Conservation (phyloP, 1,140 invertebrate genomes). For the Ephestia elutella region DNA sequence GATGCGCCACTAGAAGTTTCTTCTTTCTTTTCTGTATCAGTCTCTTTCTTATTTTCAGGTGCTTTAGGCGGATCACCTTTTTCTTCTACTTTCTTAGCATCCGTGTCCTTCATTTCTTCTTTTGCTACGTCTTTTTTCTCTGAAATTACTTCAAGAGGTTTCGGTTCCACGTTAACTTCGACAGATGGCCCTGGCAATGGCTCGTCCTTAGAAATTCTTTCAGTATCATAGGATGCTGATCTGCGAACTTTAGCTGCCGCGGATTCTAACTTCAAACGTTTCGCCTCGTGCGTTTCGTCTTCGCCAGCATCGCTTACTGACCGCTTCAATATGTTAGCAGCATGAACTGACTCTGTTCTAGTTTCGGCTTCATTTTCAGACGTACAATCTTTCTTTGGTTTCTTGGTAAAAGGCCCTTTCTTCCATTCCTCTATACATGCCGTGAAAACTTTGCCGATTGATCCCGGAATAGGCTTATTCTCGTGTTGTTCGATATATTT, state of each 20-base stretch:
- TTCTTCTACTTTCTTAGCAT: slow-evolving; percentile 10
- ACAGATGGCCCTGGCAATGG: background rate
- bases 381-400: slow-evolving; percentile 48
- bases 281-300: slow-evolving; percentile 56
- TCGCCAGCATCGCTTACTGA: slow-evolving; percentile 64
- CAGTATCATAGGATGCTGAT: slow-evolving; percentile 64
- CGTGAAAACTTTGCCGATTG: slow-evolving; percentile 64
- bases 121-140: slow-evolving; percentile 11
- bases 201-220: slow-evolving; percentile 41
- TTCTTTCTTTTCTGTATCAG: slow-evolving; percentile 30
- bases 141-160: slow-evolving; percentile 1
- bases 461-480: slow-evolving; percentile 64
- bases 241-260: slow-evolving; percentile 63
- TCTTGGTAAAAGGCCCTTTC: slow-evolving; percentile 58
- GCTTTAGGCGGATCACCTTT: slow-evolving; percentile 7
- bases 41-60: slow-evolving; percentile 15
- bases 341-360: slow-evolving; percentile 46
- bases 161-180: slow-evolving; percentile 11
- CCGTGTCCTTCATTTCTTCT: slow-evolving; percentile 15
- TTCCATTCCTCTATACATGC: slow-evolving; percentile 61
- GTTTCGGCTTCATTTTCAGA: slow-evolving; percentile 30
- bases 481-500: slow-evolving; percentile 87
- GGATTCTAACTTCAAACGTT: slow-evolving; percentile 57
- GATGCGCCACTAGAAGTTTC: slow-evolving; percentile 53
- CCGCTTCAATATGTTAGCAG: slow-evolving; percentile 63